These are phyloP conservation scores for Arnoldichthys spilopterus DNA, from an alignment of 2,797 vertebrate genomes.

Conservation along the genomic window DNA sequence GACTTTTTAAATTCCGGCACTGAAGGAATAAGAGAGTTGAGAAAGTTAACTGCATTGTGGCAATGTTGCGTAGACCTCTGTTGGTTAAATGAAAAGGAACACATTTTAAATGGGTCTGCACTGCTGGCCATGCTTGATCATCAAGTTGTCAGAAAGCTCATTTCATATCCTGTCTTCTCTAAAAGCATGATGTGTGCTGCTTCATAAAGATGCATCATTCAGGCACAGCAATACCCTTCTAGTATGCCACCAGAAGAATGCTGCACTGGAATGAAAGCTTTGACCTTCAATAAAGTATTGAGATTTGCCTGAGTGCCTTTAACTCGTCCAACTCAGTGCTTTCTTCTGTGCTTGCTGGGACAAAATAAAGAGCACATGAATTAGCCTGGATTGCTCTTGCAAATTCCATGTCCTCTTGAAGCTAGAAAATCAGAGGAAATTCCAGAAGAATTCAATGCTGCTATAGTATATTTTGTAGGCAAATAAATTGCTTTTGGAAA, in stretches of 20 bases:
- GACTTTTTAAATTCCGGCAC: too few species aligned
- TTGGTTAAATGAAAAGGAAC: background rate
- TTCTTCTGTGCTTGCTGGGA: background rate
- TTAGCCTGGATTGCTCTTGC: background rate
- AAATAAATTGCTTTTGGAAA: background rate
- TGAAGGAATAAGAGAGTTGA: too few species aligned
- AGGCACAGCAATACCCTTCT: slow-evolving; percentile 4
- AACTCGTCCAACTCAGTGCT: slow-evolving; percentile 14
- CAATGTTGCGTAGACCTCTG: too few species aligned
- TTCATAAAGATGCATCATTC: slow-evolving; percentile 13
- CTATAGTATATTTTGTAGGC: background rate
- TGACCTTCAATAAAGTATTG: slow-evolving; percentile 45
- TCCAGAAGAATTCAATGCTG: background rate
- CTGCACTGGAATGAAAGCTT: slow-evolving; percentile 20
- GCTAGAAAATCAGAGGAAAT: background rate
- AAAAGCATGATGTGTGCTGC: background rate
- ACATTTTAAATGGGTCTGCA: background rate
- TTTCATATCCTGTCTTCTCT: background rate
- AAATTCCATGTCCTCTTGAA: background rate
- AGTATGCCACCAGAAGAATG: background rate
- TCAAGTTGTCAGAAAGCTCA: background rate
- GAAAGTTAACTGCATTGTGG: too few species aligned
- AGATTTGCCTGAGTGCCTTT: slow-evolving; percentile 41
- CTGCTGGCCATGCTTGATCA: background rate
- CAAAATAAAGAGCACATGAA: slow-evolving; percentile 8